Evolutionary conservation across 92 coral and sea anemone species (phyloP), one percentile per base, ranked within the genome.

Genomic region (Epizoanthus rinbou): DNA sequence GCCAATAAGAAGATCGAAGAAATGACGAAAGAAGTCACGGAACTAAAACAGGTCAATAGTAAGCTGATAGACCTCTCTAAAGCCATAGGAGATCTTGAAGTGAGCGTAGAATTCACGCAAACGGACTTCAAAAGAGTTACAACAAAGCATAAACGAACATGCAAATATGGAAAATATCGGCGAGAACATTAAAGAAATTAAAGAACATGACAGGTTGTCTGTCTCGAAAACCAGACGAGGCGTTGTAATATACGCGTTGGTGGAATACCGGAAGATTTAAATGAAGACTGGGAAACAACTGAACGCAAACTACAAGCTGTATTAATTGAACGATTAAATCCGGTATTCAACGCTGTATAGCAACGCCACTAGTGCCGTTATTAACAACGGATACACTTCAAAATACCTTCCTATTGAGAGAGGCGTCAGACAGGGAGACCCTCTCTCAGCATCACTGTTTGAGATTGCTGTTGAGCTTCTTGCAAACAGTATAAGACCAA

Each of bases 351-450:
- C 74, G 1, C n/a, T 68, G 74, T 33, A 9, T 19, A 25, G 74
- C 50, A 35, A 68, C 18, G 50, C 74, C 74, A 28, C 74, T 10
- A 33, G 45, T 68, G 1, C n/a, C 17, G 3, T 68, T 8, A 68
- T 68, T 14, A 68, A 6, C 50, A 31, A 25, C 6, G 45, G 50
- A 1, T 68, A 68, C 45, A 68, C 50, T 7, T 68, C 74, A 2
- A 68, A 68, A 68, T 68, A 28, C 50, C 37, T 68, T 33, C 74
- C 74, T 35, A 68, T 68, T 68, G 50, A 68, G 50, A 28, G 52
- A 68, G 74, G 50, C 45, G 50, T 68, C 74, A 68, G 74, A 14
- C 74, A 68, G 3, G 74, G 74, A 14, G 74, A 68, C 15, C 74
- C 74, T 28, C 74, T 68, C 47, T 68, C 50, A 33, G 74, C 50